Conservation (phyloP, 2,888 invertebrate genomes). For the Ommatoiulus sabulosus region DNA sequence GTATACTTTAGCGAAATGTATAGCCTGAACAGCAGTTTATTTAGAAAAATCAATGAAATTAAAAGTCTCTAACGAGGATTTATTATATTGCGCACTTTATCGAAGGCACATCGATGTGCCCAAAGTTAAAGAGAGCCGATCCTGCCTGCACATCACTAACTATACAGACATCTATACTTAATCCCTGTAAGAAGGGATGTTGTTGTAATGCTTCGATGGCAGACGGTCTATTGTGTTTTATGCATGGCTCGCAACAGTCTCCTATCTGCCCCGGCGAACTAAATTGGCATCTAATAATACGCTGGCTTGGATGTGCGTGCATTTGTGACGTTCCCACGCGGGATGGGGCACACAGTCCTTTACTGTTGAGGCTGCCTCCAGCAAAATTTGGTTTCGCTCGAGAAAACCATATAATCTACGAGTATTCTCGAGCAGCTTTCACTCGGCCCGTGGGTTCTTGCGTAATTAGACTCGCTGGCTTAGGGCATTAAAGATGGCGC, state of each 20-base stretch:
- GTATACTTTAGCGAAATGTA: no score
- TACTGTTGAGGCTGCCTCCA: conserved; percentile 14
- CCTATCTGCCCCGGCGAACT: not conserved
- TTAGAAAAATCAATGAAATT: not conserved
- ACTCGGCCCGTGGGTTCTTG: not conserved
- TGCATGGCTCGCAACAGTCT: conserved; percentile 10
- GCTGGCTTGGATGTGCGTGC: conserved; percentile 40
- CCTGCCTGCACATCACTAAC: not conserved
- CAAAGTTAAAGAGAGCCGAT: not conserved
- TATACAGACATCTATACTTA: not conserved
- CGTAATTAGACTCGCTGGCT: conserved; percentile 27
- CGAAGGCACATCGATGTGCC: not conserved
- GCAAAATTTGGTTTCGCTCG: conserved; percentile 26
- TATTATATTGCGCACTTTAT: not conserved
- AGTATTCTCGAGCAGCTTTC: not conserved
- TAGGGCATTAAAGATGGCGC: conserved; percentile 25
- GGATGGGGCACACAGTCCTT: not conserved
- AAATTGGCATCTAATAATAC: conserved; percentile 41
- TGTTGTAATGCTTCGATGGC: not conserved
- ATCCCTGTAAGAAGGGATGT: not conserved
- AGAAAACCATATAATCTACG: conserved; percentile 37
- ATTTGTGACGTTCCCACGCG: not conserved
- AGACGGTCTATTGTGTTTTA: not conserved
- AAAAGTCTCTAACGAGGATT: not conserved
- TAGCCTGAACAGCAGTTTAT: not conserved